These are phyloP conservation scores for Leptinotarsa lineolata DNA, from an alignment of 1,140 invertebrate species.

Conservation along the genomic window DNA sequence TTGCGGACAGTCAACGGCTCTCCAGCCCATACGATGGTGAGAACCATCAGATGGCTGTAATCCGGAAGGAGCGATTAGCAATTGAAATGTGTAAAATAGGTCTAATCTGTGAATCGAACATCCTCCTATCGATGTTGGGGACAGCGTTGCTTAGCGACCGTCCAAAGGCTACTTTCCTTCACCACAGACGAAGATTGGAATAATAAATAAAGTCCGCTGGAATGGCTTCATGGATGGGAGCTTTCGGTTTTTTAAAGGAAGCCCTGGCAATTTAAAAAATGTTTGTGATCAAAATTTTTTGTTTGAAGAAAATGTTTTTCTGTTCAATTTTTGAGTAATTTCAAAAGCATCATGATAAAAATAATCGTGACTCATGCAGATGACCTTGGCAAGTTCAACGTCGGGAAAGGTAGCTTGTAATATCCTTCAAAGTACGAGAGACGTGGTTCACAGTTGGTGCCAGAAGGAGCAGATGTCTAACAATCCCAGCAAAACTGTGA, in stretches of 20 bases:
- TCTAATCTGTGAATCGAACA: slow-evolving; percentile 41
- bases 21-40: background rate
- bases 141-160: slow-evolving; percentile 35
- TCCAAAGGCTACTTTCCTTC: slow-evolving; percentile 23
- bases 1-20: background rate
- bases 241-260: background rate
- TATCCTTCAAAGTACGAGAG: no score
- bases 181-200: slow-evolving; percentile 1
- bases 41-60: slow-evolving; percentile 16
- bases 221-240: background rate
- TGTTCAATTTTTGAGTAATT: no score
- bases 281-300: background rate
- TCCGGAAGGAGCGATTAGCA: slow-evolving; percentile 38
- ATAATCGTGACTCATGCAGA: no score
- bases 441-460: no score
- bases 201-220: background rate
- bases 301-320: no score
- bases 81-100: slow-evolving; percentile 43
- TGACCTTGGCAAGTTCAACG: no score
- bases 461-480: no score
- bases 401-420: no score
- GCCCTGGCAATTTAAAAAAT: background rate
- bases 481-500: no score
- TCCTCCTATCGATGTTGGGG: slow-evolving; percentile 35
- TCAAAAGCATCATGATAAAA: no score